Percentiles rank a stretch among this genome's conserved stretches.
phyloP scores from a whole-genome alignment of 2,113 vertebrate species.

The Gambusia affinis region DNA sequence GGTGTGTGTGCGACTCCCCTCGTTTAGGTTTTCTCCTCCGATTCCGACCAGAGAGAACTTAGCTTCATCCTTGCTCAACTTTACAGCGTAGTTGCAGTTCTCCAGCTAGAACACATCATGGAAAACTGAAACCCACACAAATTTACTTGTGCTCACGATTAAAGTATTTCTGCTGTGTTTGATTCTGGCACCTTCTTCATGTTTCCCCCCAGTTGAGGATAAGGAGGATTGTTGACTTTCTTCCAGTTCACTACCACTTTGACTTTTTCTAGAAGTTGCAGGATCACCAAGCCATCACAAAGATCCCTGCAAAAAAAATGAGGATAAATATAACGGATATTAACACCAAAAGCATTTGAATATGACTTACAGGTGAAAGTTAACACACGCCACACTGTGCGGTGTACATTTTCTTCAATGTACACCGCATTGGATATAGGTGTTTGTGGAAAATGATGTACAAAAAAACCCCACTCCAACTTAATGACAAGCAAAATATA shows the following conservation, averaged over 20 bases:
- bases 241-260: slow-evolving; percentile 89
- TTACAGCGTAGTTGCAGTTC: slow-evolving; percentile 96
- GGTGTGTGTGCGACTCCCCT: slow-evolving; percentile 89
- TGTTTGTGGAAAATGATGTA: too few relatives aligned
- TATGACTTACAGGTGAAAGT: too few relatives aligned
- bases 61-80: slow-evolving; percentile 87
- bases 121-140: background rate
- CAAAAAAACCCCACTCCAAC: too few relatives aligned
- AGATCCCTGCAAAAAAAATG: slow-evolving; percentile 68
- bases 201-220: slow-evolving; percentile 86
- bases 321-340: background rate
- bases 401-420: too few relatives aligned
- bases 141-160: background rate
- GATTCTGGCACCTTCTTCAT: slow-evolving; percentile 88
- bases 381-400: too few relatives aligned
- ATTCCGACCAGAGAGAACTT: slow-evolving; percentile 96
- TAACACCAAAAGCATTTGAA: background rate
- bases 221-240: slow-evolving; percentile 90
- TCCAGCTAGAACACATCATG: slow-evolving; percentile 83
- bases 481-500: too few relatives aligned
- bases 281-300: slow-evolving; percentile 86
- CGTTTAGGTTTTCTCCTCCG: slow-evolving; percentile 90
- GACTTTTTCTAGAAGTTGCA: slow-evolving; percentile 91
- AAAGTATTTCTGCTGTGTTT: background rate
- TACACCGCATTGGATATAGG: too few relatives aligned